Evolutionary conservation across 2,797 vertebrate species (phyloP), one percentile per base, ranked within the genome.

Genomic region (Notoglanidium macrostoma): DNA sequence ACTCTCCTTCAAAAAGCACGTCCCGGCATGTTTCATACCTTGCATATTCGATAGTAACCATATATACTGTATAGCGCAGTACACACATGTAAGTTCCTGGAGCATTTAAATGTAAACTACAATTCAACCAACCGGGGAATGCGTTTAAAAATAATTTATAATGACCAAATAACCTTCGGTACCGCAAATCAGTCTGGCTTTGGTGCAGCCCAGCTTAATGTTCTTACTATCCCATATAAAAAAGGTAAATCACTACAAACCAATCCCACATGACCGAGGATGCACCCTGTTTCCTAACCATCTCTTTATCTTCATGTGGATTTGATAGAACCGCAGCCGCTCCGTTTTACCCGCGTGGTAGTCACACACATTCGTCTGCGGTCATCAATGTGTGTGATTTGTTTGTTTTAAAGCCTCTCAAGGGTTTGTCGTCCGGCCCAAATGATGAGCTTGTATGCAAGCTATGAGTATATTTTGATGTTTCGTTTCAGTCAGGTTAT

Each of bases 401-500:
- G 32, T 44, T 49, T 40, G 19, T 21, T 49, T 78, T 19, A 35
- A 54, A 17, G 65, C 29, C 8, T 78, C 9, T 67, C 8, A n/a
- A 49, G 11, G 9, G 23, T 49, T 49, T 49, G 44, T 54, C 8
- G 26, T 51, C 68, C 29, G 65, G 35, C 78, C 73, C 57, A 46
- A 74, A 61, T 44, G 26, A 32, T 23, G 15, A 44, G 26, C 49
- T 14, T 9, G 35, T 54, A 49, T 49, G 40, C 21, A 5, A 19
- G 23, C 23, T 2, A 19, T 3, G 55, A 44, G 32, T 23, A 61
- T 14, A 21, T 59, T 61, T 40, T 23, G 54, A 40, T 44, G 77
- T 65, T 2, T 86, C 70, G 32, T 74, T 54, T 55, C 19, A 81
- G 57, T 72, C 87, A n/a, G 65, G 44, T 88, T 88, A 87, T 57